phyloP scores from a whole-genome alignment of 2,888 invertebrate species.

The Campoletis raptor region DNA sequence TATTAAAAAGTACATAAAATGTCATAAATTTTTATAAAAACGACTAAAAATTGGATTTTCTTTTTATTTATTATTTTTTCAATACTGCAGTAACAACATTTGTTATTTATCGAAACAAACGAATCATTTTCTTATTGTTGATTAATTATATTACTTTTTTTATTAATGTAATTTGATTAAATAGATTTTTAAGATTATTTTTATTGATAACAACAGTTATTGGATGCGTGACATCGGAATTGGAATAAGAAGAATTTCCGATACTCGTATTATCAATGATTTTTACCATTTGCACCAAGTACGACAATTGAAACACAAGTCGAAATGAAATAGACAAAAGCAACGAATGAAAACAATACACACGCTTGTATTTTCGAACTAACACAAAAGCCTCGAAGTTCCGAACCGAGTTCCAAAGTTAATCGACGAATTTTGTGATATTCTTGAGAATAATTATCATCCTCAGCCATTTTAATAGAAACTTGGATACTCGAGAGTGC shows the following conservation, averaged over 20 bases:
- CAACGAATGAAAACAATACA: constrained; percentile 27
- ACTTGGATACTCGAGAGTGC: constrained; percentile 30
- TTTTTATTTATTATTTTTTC: background rate
- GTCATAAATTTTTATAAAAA: too few species aligned
- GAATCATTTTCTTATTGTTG: background rate
- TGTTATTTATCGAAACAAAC: background rate
- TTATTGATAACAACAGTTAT: background rate
- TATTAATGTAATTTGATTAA: background rate
- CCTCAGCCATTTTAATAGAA: constrained; percentile 72
- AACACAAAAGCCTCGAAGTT: constrained; percentile 78
- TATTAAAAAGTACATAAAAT: background rate
- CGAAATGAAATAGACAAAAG: background rate
- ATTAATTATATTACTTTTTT: background rate
- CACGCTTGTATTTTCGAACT: constrained; percentile 71
- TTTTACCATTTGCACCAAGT: background rate
- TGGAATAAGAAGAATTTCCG: too few species aligned
- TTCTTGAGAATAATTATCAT: constrained; percentile 79
- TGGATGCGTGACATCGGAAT: background rate
- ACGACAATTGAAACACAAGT: background rate
- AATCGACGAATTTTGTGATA: constrained; percentile 79
- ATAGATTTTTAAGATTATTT: background rate
- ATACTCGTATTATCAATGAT: too few species aligned
- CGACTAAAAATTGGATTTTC: background rate
- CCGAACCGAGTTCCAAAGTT: constrained; percentile 79
- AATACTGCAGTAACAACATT: background rate